Conservation (phyloP, 2,888 invertebrate genomes). For the Epirrita christyi region DNA sequence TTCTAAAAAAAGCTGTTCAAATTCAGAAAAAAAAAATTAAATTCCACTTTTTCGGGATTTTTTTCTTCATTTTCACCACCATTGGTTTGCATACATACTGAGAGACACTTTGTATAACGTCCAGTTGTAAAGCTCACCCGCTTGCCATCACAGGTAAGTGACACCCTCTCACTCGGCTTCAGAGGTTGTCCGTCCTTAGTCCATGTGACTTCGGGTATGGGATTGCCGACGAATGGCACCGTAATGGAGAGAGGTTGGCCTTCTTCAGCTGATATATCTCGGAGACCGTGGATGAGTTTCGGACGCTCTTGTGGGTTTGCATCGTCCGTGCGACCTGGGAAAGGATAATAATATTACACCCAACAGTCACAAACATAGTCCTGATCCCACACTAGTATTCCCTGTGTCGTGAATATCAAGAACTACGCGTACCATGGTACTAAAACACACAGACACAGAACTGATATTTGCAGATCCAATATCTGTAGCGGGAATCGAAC, state of each 20-base stretch:
- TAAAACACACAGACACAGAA: no score
- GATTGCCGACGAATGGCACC: conserved; percentile 92
- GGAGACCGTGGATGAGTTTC: conserved; percentile 88
- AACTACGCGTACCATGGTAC: no score
- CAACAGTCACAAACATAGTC: no score
- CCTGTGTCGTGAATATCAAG: no score
- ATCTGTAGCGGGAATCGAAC: no score
- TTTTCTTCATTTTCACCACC: neutral
- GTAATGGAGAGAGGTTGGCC: conserved; percentile 89
- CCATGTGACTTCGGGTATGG: conserved; percentile 92
- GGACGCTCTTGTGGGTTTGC: conserved; percentile 91
- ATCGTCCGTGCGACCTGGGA: conserved; percentile 81
- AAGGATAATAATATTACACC: no score
- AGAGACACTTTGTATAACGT: no score
- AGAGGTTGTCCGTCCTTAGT: conserved; percentile 90
- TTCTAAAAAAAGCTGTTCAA: no score
- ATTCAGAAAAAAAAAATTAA: no score
- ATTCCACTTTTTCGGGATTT: no score
- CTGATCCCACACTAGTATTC: no score
- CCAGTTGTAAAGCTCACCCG: conserved; percentile 75
- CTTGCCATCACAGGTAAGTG: conserved; percentile 93
- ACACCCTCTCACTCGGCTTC: conserved; percentile 86
- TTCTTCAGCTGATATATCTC: conserved; percentile 92
- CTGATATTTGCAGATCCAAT: no score
- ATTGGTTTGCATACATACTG: neutral